Percentiles rank a stretch among this genome's conserved stretches.
phyloP scores from a whole-genome alignment of 2,113 vertebrate species.

The Pavo muticus region DNA sequence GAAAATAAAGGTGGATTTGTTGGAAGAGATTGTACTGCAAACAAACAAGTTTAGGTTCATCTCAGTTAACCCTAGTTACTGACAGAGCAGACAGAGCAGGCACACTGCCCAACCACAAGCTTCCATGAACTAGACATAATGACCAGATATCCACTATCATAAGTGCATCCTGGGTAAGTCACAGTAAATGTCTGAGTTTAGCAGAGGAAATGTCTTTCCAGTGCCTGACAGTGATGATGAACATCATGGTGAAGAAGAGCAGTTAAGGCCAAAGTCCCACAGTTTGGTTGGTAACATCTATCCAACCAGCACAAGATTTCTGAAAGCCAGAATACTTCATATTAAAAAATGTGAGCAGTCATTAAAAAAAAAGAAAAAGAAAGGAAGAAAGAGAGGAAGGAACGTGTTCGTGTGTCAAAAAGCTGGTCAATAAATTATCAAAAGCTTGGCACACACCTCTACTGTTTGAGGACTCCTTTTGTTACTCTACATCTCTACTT shows the following conservation, averaged over 20 bases:
- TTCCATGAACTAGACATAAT: not conserved
- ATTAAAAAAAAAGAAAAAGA: not conserved
- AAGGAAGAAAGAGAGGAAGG: not conserved
- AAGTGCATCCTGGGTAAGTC: not conserved
- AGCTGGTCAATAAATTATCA: not conserved
- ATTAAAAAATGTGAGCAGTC: not conserved
- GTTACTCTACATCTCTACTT: not conserved
- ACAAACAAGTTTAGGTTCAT: not conserved
- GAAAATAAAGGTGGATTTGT: constrained; percentile 45
- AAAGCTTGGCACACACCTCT: not conserved
- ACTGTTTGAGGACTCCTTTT: not conserved
- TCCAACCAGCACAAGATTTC: not conserved
- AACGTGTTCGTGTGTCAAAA: not conserved
- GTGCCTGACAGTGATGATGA: not conserved
- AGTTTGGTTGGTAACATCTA: not conserved
- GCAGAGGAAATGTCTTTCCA: not conserved
- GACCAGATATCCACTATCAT: not conserved
- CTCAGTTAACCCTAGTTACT: not conserved
- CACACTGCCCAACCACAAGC: not conserved
- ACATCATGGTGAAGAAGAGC: not conserved
- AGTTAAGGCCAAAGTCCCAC: not conserved
- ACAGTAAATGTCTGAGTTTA: not conserved
- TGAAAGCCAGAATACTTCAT: not conserved
- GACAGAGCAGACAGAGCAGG: constrained; percentile 5
- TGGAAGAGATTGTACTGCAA: not conserved